phyloP scores from a whole-genome alignment of 1,140 invertebrate species.

The Eurosta solidaginis region DNA sequence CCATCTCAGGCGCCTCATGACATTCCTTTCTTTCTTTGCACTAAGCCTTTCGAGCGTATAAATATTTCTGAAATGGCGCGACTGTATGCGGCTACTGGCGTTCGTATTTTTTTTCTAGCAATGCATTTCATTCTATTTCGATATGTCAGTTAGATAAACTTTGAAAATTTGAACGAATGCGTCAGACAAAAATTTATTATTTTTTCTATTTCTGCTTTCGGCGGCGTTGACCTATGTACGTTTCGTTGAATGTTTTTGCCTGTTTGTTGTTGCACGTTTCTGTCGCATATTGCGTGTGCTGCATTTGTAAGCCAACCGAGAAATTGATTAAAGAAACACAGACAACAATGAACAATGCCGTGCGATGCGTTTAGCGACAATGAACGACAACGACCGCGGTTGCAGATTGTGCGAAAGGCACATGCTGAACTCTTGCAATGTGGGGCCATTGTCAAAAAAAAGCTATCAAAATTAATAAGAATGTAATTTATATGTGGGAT shows the following conservation, averaged over 20 bases:
- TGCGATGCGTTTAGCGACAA: slow-evolving; percentile 16
- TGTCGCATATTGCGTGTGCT: not conserved
- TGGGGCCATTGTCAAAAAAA: no score
- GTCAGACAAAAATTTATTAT: not conserved
- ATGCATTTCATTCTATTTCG: not conserved
- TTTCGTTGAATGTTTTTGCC: not conserved
- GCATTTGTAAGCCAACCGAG: not conserved
- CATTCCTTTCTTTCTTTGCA: not conserved
- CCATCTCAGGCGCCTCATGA: not conserved
- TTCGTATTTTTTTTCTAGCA: no score
- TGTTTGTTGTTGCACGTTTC: not conserved
- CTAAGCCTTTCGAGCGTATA: not conserved
- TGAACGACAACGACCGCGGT: slow-evolving; percentile 19
- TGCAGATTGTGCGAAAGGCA: no score
- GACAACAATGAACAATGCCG: not conserved
- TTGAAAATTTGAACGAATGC: not conserved
- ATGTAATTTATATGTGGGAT: no score
- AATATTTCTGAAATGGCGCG: no score
- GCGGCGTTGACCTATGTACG: not conserved
- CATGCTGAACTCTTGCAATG: no score
- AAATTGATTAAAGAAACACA: not conserved
- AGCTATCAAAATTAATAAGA: no score
- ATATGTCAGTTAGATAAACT: not conserved
- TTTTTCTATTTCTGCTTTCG: not conserved
- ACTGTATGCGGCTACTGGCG: no score